Conservation (phyloP, 2,797 vertebrate genomes). For the Hylomyscus alleni region DNA sequence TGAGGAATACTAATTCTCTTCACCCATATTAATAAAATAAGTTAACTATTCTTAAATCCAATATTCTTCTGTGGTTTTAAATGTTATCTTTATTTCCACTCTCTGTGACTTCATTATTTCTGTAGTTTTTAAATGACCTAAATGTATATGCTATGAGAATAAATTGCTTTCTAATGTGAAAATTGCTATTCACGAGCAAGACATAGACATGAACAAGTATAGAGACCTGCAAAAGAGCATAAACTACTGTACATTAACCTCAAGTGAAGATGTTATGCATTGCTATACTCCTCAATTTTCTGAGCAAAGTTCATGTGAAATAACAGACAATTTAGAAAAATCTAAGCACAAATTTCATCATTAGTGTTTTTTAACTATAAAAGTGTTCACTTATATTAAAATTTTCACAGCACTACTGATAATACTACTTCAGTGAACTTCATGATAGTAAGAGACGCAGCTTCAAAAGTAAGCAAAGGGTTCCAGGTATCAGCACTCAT, state of each 20-base stretch:
- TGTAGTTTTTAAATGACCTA: neutral
- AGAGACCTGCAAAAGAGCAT: neutral
- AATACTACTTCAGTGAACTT: neutral
- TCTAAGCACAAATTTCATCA: neutral
- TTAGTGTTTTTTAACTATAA: neutral
- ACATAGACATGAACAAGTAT: neutral
- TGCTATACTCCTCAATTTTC: neutral
- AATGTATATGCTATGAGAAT: neutral
- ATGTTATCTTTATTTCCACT: conserved; percentile 45
- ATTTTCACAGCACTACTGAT: neutral
- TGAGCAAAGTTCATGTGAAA: neutral
- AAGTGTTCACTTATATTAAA: neutral
- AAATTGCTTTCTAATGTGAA: conserved; percentile 20
- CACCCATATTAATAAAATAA: conserved; percentile 69
- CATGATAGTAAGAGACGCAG: neutral
- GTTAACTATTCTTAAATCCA: conserved; percentile 32
- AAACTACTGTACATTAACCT: neutral
- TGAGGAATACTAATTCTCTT: conserved; percentile 70
- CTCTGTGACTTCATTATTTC: conserved; percentile 14
- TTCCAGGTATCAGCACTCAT: neutral
- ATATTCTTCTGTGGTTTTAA: conserved; percentile 56
- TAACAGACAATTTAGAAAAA: neutral
- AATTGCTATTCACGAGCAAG: neutral
- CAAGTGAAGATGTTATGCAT: neutral
- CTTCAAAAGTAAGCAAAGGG: neutral